Evolutionary conservation across 2,888 invertebrate genomes (phyloP).

Genomic region (Cetonia aurata): DNA sequence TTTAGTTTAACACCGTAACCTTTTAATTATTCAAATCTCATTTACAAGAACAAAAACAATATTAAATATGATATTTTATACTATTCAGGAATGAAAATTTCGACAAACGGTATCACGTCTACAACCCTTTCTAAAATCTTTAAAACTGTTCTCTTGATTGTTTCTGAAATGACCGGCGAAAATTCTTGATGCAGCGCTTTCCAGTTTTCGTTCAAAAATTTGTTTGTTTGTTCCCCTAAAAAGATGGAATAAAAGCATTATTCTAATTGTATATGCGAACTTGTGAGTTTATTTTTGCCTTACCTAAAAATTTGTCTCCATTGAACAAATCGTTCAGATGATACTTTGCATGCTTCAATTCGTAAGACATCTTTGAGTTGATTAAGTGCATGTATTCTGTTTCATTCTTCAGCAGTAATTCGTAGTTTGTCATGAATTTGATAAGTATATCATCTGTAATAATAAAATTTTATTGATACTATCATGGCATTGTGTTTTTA

Average conservation of each 20-base stretch:
- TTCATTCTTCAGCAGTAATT: constrained; percentile 27
- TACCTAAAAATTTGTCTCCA: constrained; percentile 46
- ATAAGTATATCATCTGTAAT: constrained; percentile 33
- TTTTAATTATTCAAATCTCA: too few relatives aligned
- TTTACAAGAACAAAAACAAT: neutral
- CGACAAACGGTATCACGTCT: constrained; percentile 24
- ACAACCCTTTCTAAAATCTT: constrained; percentile 24
- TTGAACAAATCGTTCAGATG: constrained; percentile 47
- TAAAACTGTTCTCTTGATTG: constrained; percentile 27
- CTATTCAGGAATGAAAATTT: constrained; percentile 26
- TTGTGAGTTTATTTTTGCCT: neutral
- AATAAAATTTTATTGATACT: constrained; percentile 18
- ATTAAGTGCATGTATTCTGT: constrained; percentile 26
- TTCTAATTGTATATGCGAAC: too few relatives aligned
- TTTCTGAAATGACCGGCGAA: constrained; percentile 27
- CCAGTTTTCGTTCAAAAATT: constrained; percentile 60
- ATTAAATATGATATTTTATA: neutral
- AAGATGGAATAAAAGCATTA: constrained; percentile 14
- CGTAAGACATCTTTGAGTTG: constrained; percentile 24
- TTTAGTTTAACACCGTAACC: too few relatives aligned
- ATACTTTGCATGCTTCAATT: constrained; percentile 30
- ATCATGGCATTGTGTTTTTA: neutral
- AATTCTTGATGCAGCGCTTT: constrained; percentile 56
- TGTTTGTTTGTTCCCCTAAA: constrained; percentile 59
- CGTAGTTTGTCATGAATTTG: constrained; percentile 21